phyloP scores from a whole-genome alignment of 2,113 vertebrate species.

The Falco punctatus region DNA sequence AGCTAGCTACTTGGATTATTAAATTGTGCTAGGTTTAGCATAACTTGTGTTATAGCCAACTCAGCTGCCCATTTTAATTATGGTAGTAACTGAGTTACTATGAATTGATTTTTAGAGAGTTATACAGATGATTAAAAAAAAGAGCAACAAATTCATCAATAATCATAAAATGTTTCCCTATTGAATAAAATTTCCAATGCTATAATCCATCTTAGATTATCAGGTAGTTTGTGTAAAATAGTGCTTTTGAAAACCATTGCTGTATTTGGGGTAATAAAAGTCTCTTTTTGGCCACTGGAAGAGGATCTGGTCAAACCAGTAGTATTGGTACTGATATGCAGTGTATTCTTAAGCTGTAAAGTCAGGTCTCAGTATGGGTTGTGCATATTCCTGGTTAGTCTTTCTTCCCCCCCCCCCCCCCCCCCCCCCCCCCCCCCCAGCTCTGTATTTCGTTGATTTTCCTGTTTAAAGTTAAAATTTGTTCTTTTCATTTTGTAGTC shows the following conservation, averaged over 20 bases:
- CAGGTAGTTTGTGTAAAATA: neutral
- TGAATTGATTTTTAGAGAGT: neutral
- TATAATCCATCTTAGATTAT: fast-evolving
- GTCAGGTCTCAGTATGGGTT: neutral
- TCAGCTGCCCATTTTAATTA: neutral
- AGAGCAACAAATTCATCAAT: neutral
- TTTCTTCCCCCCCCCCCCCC: too few relatives aligned
- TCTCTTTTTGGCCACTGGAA: neutral
- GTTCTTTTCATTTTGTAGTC: neutral
- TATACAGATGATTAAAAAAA: neutral
- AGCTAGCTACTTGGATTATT: neutral
- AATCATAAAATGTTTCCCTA: neutral
- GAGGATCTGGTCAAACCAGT: neutral
- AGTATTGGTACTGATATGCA: neutral
- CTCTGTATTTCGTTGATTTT: neutral
- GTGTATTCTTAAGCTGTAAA: neutral
- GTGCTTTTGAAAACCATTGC: neutral
- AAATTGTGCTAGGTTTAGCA: neutral
- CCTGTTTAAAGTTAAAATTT: neutral
- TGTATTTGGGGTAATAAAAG: neutral
- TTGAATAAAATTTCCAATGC: neutral
- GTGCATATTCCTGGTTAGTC: neutral
- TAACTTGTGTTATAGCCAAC: neutral
- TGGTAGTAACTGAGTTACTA: neutral
- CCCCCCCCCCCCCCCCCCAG: neutral